These are phyloP conservation scores for Harpegnathos saltator DNA, from an alignment of 1,140 invertebrate species.

Conservation along the genomic window DNA sequence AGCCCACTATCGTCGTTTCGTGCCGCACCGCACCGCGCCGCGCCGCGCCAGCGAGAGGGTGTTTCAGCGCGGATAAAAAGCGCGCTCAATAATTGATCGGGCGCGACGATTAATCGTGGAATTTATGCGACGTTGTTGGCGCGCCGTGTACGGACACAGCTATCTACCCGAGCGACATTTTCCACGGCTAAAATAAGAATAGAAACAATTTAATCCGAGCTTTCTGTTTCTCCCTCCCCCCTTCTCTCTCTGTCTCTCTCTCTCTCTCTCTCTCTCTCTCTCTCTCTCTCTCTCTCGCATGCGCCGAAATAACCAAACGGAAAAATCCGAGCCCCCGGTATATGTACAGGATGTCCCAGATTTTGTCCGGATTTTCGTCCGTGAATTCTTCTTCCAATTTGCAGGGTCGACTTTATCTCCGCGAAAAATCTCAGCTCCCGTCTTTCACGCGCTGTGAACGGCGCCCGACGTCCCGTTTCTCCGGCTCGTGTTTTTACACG, in stretches of 20 bases:
- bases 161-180: neutral
- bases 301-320: slow-evolving; percentile 43
- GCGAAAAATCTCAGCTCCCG: no score
- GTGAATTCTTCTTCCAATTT: slow-evolving; percentile 39
- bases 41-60: neutral
- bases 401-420: neutral
- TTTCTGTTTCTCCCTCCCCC: no score
- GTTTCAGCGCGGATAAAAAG: slow-evolving; percentile 21
- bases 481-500: neutral
- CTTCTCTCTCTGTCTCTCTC: no score
- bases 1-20: no score
- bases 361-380: neutral
- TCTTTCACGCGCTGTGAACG: neutral
- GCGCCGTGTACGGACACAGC: neutral
- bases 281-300: no score
- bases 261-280: no score
- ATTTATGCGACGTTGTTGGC: slow-evolving; percentile 20
- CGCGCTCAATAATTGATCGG: slow-evolving; percentile 45
- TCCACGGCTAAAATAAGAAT: slow-evolving; percentile 15
- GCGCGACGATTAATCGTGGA: slow-evolving; percentile 35
- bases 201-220: slow-evolving; percentile 34
- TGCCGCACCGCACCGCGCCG: neutral
- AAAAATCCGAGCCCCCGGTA: neutral
- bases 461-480: neutral
- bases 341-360: slow-evolving; percentile 7